Percentiles rank a stretch among this genome's conserved stretches.
Evolutionary conservation across 2,888 invertebrate species (phyloP).

Genomic region (Oconnorella tubifera): DNA sequence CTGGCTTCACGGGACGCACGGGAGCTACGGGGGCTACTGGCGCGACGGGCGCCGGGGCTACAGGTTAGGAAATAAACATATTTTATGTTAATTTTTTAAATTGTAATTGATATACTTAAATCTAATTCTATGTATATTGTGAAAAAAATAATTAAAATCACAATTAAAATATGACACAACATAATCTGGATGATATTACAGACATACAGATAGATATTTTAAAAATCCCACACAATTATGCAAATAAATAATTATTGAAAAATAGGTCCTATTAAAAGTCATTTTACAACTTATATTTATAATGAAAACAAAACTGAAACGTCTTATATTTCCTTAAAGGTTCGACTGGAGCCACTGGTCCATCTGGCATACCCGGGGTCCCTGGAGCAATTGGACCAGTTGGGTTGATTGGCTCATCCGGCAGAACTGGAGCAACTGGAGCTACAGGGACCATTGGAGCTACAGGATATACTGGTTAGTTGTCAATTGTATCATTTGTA

Average conservation of each 20-base stretch:
- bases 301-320: too few species aligned
- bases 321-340: too few species aligned
- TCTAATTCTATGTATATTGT: slow-evolving; percentile 36
- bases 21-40: slow-evolving; percentile 13
- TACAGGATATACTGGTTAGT: slow-evolving; percentile 11
- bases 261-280: too few species aligned
- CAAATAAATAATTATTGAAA: too few species aligned
- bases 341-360: slow-evolving; percentile 41
- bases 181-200: too few species aligned
- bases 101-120: neutral
- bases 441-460: neutral
- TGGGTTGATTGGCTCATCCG: slow-evolving; percentile 4
- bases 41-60: slow-evolving; percentile 3
- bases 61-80: neutral
- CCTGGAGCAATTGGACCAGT: neutral
- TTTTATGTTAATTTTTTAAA: neutral
- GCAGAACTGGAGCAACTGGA: slow-evolving; percentile 15
- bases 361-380: slow-evolving; percentile 35
- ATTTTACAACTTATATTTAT: too few species aligned
- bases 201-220: too few species aligned
- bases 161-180: too few species aligned
- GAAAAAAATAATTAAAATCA: too few species aligned
- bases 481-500: too few species aligned
- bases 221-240: too few species aligned
- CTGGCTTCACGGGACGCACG: neutral